Base-by-base conservation (phyloP, 53 echinoderm and acorn worm species). In the Astropecten irregularis region DNA sequence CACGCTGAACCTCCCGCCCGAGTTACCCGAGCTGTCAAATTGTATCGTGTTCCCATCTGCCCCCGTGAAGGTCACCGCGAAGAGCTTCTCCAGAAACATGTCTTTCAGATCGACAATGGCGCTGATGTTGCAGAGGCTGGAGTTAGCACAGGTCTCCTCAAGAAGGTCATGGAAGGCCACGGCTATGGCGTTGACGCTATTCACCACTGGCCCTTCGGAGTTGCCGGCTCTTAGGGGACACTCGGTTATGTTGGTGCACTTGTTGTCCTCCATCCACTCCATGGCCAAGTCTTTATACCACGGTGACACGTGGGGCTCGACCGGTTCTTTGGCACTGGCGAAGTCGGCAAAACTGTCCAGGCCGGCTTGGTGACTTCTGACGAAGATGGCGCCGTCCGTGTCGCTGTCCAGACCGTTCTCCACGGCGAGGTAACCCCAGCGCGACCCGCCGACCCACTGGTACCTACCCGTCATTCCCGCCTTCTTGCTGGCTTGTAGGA, bases 11-110 rank as follows among this genome's bases (percentile, higher is more conserved):
- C 70, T 73, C 40, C 73, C 85, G 20, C 61, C 61, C 16, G 71
- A 47, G 73, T 85, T 72, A 14, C 85, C 85, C 21, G 23, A 66
- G 21, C 67, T 67, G 27, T 82, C 82, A 14, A 82, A 82, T 2
- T 11, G 32, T 35, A 82, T 21, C 66, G n/a, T 18, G n/a, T 36
- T 16, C 3, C 54, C 54, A 39, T 82, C 67, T 4, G 20, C 35
- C 2, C 33, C 49, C 4, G 34, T n/a, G 40, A 82, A 82, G 15
- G 8, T 51, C 6, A 66, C 82, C 13, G 31, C 14, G 15, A 33
- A 34, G 23, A 82, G 67, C 32, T 48, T 22, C 18, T 34, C 7
- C 13, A 50, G 27, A 27, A 67, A 37, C 27, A 9, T 26, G 3
- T 49, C 82, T 11, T 42, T 11, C 6, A 42, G 11, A 11, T 6